Base-by-base conservation (phyloP, 2,888 invertebrate species). In the Euplagia quadripunctaria region DNA sequence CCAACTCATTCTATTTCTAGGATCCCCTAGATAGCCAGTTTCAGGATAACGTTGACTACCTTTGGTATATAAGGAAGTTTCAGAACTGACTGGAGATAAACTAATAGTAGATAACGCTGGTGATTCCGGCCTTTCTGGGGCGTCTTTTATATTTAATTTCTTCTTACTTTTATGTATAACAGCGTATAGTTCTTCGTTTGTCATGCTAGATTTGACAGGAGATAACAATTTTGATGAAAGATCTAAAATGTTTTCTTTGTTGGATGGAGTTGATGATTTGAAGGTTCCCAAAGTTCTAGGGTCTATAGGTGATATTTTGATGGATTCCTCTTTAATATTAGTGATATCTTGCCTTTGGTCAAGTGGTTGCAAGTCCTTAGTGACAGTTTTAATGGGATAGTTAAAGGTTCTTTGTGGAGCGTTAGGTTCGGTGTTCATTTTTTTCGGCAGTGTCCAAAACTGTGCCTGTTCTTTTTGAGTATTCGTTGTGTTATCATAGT, bases 81-180 rank as follows among this genome's bases (percentile, higher is more conserved):
- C 96, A 0, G 96, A 96, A 86, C 88, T 94, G 2, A 95, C 96
- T 42, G 96, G 96, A 9, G 96, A 96, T 76, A 96, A 87, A 86
- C 95, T 96, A 68, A 93, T 87, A 3, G 91, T 93, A 55, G 94
- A 94, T 17, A 96, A 83, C 46, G 95, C 94, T 52, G 96, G 95
- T 6, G 96, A 96, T 73, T 93, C 94, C 1, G 96, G 90, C 85
- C 96, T 91, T 76, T 96, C 96, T 0, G 96, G 92, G 8, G 90
- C 88, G 74, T 96, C 96, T 87, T 96, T 96, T 69, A 97, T 97
- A 82, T 97, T 97, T 71, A 97, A 94, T 88, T 97, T 97, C 91
- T 97, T 97, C 88, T 97, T 98, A 82, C 97, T 97, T 90, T 97
- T 97, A 88, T 98, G 97, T 79, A 98, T 97, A 20, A 97, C 97